Evolutionary conservation across 2,888 invertebrate species (phyloP), one percentile per base, ranked within the genome.

Genomic region (Tholera decimalis): DNA sequence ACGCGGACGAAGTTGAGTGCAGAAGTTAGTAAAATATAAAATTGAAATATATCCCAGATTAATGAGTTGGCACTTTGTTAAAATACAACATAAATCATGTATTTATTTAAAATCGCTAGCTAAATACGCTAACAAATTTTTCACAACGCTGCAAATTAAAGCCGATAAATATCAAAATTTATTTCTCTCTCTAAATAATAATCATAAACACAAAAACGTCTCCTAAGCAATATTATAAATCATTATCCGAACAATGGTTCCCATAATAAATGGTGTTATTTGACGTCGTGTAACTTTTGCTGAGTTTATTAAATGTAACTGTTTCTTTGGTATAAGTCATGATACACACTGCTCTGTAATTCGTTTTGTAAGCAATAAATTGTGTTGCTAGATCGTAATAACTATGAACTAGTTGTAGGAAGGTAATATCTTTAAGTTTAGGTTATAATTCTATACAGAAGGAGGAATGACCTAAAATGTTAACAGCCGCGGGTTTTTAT

Each of bases 281-380:
- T 82, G 81, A 83, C 82, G 63, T 75, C 58, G 72, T 77, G 73
- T 72, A 80, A 85, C 84, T 88, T 85, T 83, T 47, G 60, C 68
- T 18, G 69, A 74, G 78, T 86, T 86, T 82, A 83, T 84, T 83
- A 84, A 83, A 83, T 81, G 68, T 83, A 83, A 85, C 85, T 84
- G 84, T 83, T 84, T 83, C 76, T 73, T 68, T 73, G 76, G 66
- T 46, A 62, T 66, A 73, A 80, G 56, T 68, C 74, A 73, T 73
- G 67, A 49, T 67, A 83, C 82, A 80, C 65, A 84, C 77, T 26
- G 83, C 26, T 53, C 28, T 13, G 1, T 24, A 37, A 62, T 44
- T 58, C 28, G 28, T 11, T 9, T 51, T 39, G 39, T 11, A 37
- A 22, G 4, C 7, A 3, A 4, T 22, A 30, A 24, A 46, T 35